Percentiles rank a stretch among this genome's conserved stretches.
Conservation (phyloP, 2,113 vertebrate species). For the Polypterus senegalus region DNA sequence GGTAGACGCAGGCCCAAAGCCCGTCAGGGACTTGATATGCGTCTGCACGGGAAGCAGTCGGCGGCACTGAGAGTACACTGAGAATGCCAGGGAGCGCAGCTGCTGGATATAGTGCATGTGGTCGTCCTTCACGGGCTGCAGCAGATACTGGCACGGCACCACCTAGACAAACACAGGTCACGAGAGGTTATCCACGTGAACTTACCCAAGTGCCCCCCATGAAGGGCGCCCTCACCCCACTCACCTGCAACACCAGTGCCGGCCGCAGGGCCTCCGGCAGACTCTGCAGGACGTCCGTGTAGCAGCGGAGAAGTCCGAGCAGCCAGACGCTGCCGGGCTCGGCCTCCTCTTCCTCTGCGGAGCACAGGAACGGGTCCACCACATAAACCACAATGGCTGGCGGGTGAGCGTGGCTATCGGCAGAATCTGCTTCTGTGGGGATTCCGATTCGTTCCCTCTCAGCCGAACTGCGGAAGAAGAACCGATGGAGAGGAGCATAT, state of each 20-base stretch:
- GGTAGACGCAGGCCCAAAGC: conserved; percentile 83
- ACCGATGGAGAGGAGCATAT: no score
- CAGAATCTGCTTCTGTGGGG: conserved; percentile 72
- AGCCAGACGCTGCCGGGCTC: conserved; percentile 77
- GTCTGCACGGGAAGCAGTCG: conserved; percentile 77
- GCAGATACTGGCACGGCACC: conserved; percentile 89
- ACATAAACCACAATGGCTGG: conserved; percentile 89
- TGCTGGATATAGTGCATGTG: conserved; percentile 86
- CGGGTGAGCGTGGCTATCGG: conserved; percentile 69
- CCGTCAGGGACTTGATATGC: conserved; percentile 90
- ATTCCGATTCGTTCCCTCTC: conserved; percentile 83
- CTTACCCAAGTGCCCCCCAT: no score
- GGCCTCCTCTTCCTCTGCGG: conserved; percentile 67
- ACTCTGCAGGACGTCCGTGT: conserved; percentile 82
- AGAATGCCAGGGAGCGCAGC: conserved; percentile 89
- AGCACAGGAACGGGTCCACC: conserved; percentile 83
- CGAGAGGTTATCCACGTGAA: no score
- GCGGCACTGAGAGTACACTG: conserved; percentile 86
- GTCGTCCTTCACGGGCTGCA: conserved; percentile 87
- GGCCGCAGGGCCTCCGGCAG: conserved; percentile 78
- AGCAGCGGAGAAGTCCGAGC: conserved; percentile 83
- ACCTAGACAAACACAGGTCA: conserved; percentile 48
- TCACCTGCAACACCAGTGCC: conserved; percentile 85
- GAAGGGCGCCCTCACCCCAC: background rate
- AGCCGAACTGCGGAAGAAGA: conserved; percentile 42